Percentiles rank a stretch among this genome's conserved stretches.
These are phyloP conservation scores for Epizoanthus stellaris DNA, from an alignment of 92 coral and sea anemone genomes.

Conservation along the genomic window DNA sequence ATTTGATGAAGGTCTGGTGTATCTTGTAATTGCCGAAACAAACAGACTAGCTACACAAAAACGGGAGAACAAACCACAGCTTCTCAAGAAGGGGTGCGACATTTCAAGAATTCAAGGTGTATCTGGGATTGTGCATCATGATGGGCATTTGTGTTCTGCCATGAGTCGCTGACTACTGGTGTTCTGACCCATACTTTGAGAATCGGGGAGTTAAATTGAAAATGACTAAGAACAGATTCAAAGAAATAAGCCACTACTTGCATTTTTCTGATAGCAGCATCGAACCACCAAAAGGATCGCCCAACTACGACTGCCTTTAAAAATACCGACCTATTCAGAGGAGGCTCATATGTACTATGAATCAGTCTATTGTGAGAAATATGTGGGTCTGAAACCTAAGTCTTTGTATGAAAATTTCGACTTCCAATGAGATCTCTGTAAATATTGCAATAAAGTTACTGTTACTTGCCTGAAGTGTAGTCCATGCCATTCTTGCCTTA, in stretches of 20 bases:
- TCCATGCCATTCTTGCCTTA: no score
- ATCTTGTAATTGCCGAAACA: not conserved
- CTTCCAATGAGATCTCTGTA: no score
- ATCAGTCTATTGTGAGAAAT: no score
- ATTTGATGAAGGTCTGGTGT: not conserved
- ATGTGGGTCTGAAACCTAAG: no score
- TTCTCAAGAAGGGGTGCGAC: not conserved
- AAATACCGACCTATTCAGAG: not conserved
- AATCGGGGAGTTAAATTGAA: not conserved
- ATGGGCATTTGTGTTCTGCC: not conserved
- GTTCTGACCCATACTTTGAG: not conserved
- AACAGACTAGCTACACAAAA: not conserved
- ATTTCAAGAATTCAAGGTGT: not conserved
- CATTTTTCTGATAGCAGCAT: conserved; percentile 43
- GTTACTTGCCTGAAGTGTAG: no score
- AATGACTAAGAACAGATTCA: conserved; percentile 42
- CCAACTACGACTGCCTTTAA: not conserved
- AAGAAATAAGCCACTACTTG: conserved; percentile 42
- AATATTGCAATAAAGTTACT: no score
- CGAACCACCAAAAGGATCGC: not conserved
- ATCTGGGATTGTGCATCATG: not conserved
- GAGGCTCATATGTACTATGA: no score
- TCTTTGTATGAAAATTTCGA: no score
- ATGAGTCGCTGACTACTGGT: not conserved
- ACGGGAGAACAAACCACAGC: no score